Evolutionary conservation across 2,113 vertebrate genomes (phyloP).

Genomic region (Nansenia antarctica): DNA sequence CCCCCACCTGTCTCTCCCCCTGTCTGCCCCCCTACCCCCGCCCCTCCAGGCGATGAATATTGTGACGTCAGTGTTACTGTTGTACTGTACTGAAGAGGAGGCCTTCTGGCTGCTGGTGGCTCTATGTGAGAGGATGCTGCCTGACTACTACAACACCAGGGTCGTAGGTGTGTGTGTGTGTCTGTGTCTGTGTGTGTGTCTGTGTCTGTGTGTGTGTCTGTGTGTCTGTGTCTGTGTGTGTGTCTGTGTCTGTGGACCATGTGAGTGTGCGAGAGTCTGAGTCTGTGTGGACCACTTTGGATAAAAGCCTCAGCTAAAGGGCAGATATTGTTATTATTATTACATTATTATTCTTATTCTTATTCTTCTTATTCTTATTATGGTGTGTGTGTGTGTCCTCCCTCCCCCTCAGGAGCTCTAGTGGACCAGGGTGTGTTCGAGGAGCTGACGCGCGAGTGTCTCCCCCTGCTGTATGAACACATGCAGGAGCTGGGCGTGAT

Average conservation of each 20-base stretch:
- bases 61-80: conserved; percentile 91
- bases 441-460: conserved; percentile 86
- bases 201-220: no score
- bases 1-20: conserved; percentile 48
- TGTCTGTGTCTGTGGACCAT: no score
- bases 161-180: conserved; percentile 95
- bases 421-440: conserved; percentile 98
- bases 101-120: conserved; percentile 98
- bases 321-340: no score
- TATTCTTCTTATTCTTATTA: no score
- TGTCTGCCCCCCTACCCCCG: background rate
- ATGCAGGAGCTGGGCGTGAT: conserved; percentile 96
- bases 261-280: no score
- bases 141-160: conserved; percentile 97
- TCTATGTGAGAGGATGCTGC: conserved; percentile 94
- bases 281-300: no score
- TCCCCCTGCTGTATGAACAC: conserved; percentile 90
- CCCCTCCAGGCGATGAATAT: conserved; percentile 94
- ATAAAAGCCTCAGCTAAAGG: no score
- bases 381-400: no score
- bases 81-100: conserved; percentile 93
- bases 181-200: no score
- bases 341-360: no score
- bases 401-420: conserved; percentile 80
- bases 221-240: no score